These are phyloP conservation scores for Colinus virginianus DNA, from an alignment of 2,113 vertebrate species.

Conservation along the genomic window DNA sequence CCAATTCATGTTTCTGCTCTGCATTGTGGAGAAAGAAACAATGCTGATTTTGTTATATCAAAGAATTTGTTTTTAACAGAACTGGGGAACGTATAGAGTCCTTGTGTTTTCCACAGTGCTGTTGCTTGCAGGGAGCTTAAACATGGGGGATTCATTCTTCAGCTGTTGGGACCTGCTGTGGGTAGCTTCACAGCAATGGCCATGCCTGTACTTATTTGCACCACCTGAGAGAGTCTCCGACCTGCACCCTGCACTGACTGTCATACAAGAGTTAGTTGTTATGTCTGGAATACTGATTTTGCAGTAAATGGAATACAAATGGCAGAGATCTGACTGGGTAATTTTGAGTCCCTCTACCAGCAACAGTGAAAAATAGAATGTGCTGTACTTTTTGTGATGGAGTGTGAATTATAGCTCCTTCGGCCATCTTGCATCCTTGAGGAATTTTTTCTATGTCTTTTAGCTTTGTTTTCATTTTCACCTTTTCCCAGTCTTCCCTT, in stretches of 20 bases:
- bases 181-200: too few relatives aligned
- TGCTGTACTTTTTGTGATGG: neutral
- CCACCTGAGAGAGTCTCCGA: too few relatives aligned
- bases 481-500: neutral
- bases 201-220: neutral
- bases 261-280: neutral
- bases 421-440: neutral
- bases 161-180: neutral
- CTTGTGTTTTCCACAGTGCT: neutral
- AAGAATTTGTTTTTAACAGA: neutral
- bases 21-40: neutral
- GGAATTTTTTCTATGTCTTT: neutral
- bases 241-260: fast-evolving
- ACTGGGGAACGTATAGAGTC: neutral
- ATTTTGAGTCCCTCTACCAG: fast-evolving
- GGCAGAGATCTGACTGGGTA: neutral
- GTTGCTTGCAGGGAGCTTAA: neutral
- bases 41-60: neutral
- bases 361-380: neutral
- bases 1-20: neutral
- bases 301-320: neutral
- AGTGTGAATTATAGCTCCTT: neutral
- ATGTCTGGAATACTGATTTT: neutral
- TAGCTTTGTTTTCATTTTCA: neutral
- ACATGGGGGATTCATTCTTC: neutral